Evolutionary conservation across 1,140 invertebrate species (phyloP), one percentile per base, ranked within the genome.

Genomic region (Palaemon carinicauda): DNA sequence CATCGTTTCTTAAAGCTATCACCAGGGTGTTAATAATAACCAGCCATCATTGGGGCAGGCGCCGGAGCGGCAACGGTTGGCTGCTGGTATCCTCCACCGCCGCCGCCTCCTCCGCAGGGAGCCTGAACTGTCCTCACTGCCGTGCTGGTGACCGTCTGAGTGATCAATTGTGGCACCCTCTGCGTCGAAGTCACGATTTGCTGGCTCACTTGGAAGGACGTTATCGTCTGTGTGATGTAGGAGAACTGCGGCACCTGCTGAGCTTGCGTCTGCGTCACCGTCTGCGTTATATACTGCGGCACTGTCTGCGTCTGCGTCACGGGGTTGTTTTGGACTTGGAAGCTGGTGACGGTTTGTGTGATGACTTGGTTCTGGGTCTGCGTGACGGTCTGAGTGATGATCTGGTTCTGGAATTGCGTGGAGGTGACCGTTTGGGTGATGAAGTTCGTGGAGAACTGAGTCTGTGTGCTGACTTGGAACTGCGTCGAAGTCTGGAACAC

Each of bases 301-400:
- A 81, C 78, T 14, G n/a, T 51, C 56, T 87, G 73, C 19, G 87
- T 86, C 15, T 82, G 79, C 3, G 87, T 88, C 15, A 88, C 85
- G 5, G 77, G 71, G 24, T 82, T 69, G 41, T 73, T 69, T 27
- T 82, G 80, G 19, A 82, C 2, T 7, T 29, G 33, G 17, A 50
- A 71, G n/a, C 33, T 65, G 41, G 85, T 87, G 54, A 87, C 80
- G 7, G 87, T 88, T 54, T 88, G 87, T 12, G 87, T 88, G 52
- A 88, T 41, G 80, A 81, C 52, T 14, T 81, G 19, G 50, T 56
- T 60, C 19, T 54, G 78, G 21, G 56, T 29, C 14, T 54, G 50
- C 74, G 78, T 80, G 21, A 71, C 53, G 21, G 86, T 87, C 29
- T 82, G 80, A 17, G 87, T 88, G 87, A 88, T 69, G 73, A 69